Base-by-base conservation (phyloP, 2,888 invertebrate genomes). In the Agrilus biguttatus region DNA sequence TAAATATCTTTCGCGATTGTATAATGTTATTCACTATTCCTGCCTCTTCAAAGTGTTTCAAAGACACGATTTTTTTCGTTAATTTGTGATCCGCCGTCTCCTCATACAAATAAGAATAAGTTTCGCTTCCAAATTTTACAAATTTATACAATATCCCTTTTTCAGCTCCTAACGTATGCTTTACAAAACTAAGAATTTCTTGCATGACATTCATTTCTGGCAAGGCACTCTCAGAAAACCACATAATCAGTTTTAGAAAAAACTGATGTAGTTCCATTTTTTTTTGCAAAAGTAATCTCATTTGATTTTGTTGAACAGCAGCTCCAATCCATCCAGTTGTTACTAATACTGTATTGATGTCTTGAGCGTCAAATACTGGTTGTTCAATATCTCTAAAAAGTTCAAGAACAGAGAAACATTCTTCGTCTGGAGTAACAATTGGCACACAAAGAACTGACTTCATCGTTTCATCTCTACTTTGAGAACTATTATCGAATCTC, bases 101-200 rank as follows among this genome's bases (percentile, higher is more conserved):
- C 46, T 76, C 76, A 68, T 72, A 77, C 60, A 74, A 69, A 54
- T 77, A 75, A 0, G 75, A 75, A 8, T 63, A 57, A 8, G 73
- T 44, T 35, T 67, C 61, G 0, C 68, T 68, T 1, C 65, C 62
- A 1, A 67, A 65, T 45, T 65, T 65, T 51, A 75, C 70, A 33
- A 78, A 66, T 14, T 74, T 70, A 58, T 67, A 77, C 59, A 77
- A 73, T 35, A 70, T 70, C 36, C 73, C 71, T 23, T 73, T 63
- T 65, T 76, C 75, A 0, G 76, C 75, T 1, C 67, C 68, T 43
- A 77, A 63, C 44, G 72, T 73, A 0, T 67, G 61, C 54, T 77
- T 77, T 4, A 75, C 71, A 43, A 76, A 71, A 32, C 70, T 72
- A 76, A 76, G 65, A 66, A 76, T 73, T 57, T 77, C 76, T 32